Conservation (phyloP, 2,113 vertebrate species). For the Suricata suricatta region DNA sequence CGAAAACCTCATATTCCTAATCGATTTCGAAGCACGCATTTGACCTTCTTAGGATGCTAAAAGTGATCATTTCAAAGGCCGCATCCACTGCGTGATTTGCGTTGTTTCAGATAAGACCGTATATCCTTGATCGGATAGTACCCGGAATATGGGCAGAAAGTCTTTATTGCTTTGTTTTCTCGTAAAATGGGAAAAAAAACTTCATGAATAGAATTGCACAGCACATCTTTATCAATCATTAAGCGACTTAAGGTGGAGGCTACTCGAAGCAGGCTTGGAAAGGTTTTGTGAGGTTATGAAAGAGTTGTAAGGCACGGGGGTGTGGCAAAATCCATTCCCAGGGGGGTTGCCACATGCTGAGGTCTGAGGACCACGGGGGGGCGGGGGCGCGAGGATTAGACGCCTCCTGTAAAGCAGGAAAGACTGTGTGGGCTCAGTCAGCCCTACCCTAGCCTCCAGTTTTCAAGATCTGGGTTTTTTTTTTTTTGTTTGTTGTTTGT, state of each 20-base stretch:
- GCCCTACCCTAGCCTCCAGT: not conserved
- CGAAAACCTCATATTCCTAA: not conserved
- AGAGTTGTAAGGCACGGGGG: not conserved
- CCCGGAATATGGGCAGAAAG: not conserved
- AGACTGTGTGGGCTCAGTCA: not conserved
- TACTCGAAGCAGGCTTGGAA: not conserved
- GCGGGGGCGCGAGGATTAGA: too few species aligned
- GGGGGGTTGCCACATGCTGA: rapidly evolving
- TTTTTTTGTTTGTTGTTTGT: not conserved
- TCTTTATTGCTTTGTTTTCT: not conserved
- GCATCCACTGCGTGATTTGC: not conserved
- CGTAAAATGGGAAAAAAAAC: not conserved
- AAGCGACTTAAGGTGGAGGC: not conserved
- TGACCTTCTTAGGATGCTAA: not conserved
- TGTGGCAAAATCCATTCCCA: not conserved
- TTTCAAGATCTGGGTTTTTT: not conserved
- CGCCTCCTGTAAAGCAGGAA: not conserved
- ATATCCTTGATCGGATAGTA: rapidly evolving
- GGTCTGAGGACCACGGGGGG: not conserved
- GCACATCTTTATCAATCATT: not conserved
- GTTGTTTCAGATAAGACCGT: not conserved
- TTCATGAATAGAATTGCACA: not conserved
- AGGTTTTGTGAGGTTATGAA: not conserved
- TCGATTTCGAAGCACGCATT: not conserved
- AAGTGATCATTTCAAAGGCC: not conserved